Conservation (phyloP, 2,113 vertebrate genomes). For the Pollimyrus isidori region DNA sequence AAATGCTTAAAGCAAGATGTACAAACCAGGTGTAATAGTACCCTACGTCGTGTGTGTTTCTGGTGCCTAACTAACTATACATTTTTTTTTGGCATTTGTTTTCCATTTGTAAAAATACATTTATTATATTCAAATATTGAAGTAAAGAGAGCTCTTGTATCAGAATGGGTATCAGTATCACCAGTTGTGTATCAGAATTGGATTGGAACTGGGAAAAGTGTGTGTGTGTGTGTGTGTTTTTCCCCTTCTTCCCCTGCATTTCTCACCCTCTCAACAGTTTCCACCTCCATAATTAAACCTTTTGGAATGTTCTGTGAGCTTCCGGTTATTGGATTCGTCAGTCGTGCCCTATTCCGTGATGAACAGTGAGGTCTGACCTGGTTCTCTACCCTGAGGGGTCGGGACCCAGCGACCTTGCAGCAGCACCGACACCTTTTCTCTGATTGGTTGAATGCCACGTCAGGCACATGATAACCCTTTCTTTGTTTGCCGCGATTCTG, state of each 20-base stretch:
- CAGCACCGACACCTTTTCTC: neutral
- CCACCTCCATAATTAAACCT: neutral
- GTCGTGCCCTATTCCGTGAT: neutral
- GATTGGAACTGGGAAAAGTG: too few relatives aligned
- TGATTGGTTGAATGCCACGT: neutral
- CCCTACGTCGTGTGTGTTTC: too few relatives aligned
- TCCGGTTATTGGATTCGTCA: neutral
- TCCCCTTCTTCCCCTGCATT: neutral
- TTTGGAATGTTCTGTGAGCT: neutral
- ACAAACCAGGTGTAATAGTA: too few relatives aligned
- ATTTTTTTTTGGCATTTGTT: too few relatives aligned
- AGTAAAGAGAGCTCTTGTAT: too few relatives aligned
- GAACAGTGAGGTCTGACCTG: neutral
- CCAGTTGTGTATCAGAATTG: too few relatives aligned
- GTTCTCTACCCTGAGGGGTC: neutral
- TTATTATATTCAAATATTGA: too few relatives aligned
- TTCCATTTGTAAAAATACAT: too few relatives aligned
- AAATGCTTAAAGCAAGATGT: too few relatives aligned
- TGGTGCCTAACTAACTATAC: too few relatives aligned
- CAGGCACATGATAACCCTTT: neutral
- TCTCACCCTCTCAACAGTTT: neutral
- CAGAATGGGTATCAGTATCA: too few relatives aligned
- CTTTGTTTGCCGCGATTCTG: neutral
- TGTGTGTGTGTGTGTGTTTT: neutral
- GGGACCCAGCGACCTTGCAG: neutral